Evolutionary conservation across 2,797 vertebrate genomes (phyloP).

Genomic region (Eleutherodactylus coqui): DNA sequence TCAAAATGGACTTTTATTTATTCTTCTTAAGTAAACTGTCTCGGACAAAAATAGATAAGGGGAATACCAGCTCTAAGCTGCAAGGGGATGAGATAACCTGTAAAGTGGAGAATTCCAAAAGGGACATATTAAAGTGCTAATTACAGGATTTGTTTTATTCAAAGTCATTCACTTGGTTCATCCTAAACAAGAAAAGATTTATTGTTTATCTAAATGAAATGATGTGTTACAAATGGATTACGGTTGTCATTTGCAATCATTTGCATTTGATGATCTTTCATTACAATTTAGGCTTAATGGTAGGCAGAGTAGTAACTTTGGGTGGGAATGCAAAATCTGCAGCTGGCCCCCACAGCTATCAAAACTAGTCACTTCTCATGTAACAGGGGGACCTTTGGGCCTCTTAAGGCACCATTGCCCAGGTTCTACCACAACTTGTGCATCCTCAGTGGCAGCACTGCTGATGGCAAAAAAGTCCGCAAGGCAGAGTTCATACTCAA

Average conservation of each 20-base stretch:
- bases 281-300: neutral
- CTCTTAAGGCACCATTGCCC: too few relatives aligned
- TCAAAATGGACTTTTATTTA: slow-evolving; percentile 39
- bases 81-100: neutral
- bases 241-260: neutral
- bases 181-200: neutral
- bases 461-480: too few relatives aligned
- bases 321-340: neutral
- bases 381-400: too few relatives aligned
- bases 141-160: slow-evolving; percentile 6
- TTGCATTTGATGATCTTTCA: neutral
- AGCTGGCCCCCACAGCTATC: neutral
- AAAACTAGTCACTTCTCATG: too few relatives aligned
- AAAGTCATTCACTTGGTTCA: slow-evolving; percentile 1
- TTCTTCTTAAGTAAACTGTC: slow-evolving; percentile 40
- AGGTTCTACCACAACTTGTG: too few relatives aligned
- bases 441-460: too few relatives aligned
- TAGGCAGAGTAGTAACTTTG: neutral
- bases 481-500: too few relatives aligned
- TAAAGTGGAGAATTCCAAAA: slow-evolving; percentile 4
- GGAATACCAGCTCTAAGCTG: neutral
- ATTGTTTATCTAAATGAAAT: slow-evolving; percentile 1
- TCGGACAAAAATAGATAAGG: slow-evolving; percentile 37
- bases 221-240: neutral
- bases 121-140: slow-evolving; percentile 29